Evolutionary conservation across 2,797 vertebrate genomes (phyloP).

Genomic region (Rhinatrema bivittatum): DNA sequence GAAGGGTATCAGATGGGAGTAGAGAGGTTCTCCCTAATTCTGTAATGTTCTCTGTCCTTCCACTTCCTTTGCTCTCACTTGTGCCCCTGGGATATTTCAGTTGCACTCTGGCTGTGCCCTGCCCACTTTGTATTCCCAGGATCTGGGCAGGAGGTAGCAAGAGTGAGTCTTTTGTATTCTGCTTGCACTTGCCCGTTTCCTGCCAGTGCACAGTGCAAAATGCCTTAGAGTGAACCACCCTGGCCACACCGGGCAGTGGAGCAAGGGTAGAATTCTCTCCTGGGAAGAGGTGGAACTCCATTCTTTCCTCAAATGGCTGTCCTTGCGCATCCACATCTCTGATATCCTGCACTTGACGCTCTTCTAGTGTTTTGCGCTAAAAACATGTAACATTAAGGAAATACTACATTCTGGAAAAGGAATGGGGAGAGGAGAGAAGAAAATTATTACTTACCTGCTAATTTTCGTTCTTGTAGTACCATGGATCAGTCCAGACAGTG

Average conservation of each 20-base stretch:
- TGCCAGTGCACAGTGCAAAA: constrained; percentile 97
- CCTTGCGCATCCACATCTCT: constrained; percentile 43
- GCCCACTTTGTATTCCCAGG: constrained; percentile 75
- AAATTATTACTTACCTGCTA: no score
- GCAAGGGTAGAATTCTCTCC: constrained; percentile 82
- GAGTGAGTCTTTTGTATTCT: constrained; percentile 70
- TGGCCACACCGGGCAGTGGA: constrained; percentile 82
- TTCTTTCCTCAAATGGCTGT: constrained; percentile 54
- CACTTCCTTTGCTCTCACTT: constrained; percentile 32
- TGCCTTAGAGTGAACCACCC: constrained; percentile 95
- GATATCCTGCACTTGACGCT: constrained; percentile 68
- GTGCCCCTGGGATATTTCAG: constrained; percentile 48
- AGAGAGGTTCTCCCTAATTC: constrained; percentile 28
- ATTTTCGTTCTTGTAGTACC: no score
- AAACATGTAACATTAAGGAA: constrained; percentile 42
- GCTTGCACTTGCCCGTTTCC: constrained; percentile 83
- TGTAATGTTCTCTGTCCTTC: constrained; percentile 27
- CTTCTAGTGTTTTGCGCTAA: constrained; percentile 87
- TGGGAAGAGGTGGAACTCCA: constrained; percentile 83
- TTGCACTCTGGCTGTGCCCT: constrained; percentile 55
- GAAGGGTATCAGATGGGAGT: constrained; percentile 28
- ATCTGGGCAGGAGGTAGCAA: constrained; percentile 84
- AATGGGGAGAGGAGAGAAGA: background rate
- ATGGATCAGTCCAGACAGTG: no score
- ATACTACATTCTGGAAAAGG: background rate